Conservation (phyloP, 2,888 invertebrate species). For the Agrenia bidenticulata region DNA sequence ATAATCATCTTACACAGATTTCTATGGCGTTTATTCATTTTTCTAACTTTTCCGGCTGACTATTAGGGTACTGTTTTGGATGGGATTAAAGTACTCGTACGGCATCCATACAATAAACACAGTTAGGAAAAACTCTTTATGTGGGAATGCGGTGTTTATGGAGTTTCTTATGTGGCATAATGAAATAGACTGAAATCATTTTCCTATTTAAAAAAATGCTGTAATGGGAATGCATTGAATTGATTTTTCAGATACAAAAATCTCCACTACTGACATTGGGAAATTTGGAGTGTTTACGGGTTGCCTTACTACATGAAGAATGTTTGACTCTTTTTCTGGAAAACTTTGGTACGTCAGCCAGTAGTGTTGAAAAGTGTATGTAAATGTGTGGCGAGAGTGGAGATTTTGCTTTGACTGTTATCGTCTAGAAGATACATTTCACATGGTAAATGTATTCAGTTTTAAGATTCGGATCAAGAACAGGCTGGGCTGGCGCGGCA, state of each 20-base stretch:
- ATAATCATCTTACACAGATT: constrained; percentile 1
- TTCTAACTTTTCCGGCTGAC: no score
- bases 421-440: background rate
- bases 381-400: background rate
- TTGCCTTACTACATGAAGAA: background rate
- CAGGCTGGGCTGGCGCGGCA: background rate
- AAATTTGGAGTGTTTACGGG: background rate
- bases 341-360: constrained; percentile 3
- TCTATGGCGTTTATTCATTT: constrained; percentile 1
- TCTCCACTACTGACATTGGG: background rate
- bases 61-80: no score
- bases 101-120: no score
- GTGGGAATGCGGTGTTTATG: background rate
- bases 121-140: no score
- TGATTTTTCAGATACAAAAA: background rate
- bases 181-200: background rate
- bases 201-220: background rate
- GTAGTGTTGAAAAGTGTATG: background rate
- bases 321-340: background rate
- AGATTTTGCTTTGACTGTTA: background rate
- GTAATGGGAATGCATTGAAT: constrained; percentile 1
- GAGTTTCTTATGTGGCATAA: background rate
- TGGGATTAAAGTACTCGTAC: no score
- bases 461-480: background rate
- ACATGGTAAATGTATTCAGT: background rate